Conservation (phyloP, 2,888 invertebrate genomes). For the Corythucha ciliata region DNA sequence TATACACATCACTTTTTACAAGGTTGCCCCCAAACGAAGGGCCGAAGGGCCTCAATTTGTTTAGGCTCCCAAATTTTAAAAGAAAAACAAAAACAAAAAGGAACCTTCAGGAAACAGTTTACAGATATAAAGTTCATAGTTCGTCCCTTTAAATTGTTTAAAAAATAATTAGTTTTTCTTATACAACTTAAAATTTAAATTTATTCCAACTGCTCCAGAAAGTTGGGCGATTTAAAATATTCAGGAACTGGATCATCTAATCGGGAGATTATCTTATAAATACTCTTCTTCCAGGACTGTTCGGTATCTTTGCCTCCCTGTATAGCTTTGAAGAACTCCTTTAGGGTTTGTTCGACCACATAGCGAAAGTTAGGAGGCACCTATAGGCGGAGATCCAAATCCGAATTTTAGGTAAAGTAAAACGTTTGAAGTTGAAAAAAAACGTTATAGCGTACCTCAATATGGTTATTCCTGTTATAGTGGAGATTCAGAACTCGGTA, state of each 20-base stretch:
- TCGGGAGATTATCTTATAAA: conserved; percentile 99
- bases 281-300: conserved; percentile 99
- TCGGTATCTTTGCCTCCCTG: conserved; percentile 93
- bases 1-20: conserved; percentile 31
- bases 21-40: conserved; percentile 23
- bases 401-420: background rate
- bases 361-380: conserved; percentile 94
- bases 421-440: background rate
- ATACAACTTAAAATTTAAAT: conserved; percentile 20
- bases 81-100: conserved; percentile 18
- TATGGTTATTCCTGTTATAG: conserved; percentile 95
- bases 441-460: conserved; percentile 61
- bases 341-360: conserved; percentile 93
- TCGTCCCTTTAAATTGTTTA: no score
- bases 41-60: conserved; percentile 13
- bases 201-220: conserved; percentile 96
- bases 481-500: conserved; percentile 97
- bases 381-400: conserved; percentile 50
- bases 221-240: conserved; percentile 99
- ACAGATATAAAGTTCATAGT: conserved; percentile 29
- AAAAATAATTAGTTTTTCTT: no score
- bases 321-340: conserved; percentile 98
- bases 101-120: conserved; percentile 31
- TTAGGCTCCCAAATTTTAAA: conserved; percentile 12
- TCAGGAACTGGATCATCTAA: conserved; percentile 98